Evolutionary conservation across 2,113 vertebrate genomes (phyloP).

Genomic region (Oxygymnocypris stewartii): DNA sequence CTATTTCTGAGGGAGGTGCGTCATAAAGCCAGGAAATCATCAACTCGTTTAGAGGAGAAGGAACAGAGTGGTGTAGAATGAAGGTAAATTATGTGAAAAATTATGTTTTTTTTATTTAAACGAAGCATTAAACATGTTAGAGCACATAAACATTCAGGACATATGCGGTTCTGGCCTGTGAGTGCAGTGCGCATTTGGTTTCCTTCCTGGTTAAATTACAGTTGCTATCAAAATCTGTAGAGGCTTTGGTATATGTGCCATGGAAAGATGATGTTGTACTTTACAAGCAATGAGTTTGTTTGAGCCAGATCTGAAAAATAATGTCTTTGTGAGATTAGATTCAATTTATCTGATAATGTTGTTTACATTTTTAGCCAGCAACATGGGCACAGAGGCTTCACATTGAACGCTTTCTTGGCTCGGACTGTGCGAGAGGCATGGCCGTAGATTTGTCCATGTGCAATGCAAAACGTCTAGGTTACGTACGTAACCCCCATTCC

Average conservation of each 20-base stretch:
- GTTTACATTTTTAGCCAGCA: constrained; percentile 35
- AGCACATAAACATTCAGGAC: constrained; percentile 24
- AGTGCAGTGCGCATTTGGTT: constrained; percentile 24
- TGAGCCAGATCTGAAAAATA: constrained; percentile 28
- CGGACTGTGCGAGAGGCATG: neutral
- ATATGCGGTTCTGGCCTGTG: neutral
- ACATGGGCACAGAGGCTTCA: constrained; percentile 29
- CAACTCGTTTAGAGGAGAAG: too few species aligned
- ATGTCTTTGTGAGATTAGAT: constrained; percentile 28
- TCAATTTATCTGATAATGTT: constrained; percentile 36
- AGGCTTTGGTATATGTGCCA: constrained; percentile 25
- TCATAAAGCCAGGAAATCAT: too few species aligned
- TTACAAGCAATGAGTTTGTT: constrained; percentile 26
- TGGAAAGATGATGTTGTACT: constrained; percentile 35
- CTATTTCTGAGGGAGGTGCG: too few species aligned
- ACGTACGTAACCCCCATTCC: too few species aligned
- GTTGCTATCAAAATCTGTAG: constrained; percentile 24
- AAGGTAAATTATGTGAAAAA: too few species aligned
- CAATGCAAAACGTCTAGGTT: too few species aligned
- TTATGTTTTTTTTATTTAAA: too few species aligned
- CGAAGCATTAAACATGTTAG: too few species aligned
- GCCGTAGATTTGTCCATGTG: neutral
- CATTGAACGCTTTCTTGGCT: neutral
- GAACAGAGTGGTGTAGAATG: too few species aligned
- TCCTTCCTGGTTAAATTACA: constrained; percentile 33